Percentiles rank a stretch among this genome's conserved stretches.
Evolutionary conservation across 2,797 vertebrate species (phyloP).

Genomic region (Diplodus sargus): DNA sequence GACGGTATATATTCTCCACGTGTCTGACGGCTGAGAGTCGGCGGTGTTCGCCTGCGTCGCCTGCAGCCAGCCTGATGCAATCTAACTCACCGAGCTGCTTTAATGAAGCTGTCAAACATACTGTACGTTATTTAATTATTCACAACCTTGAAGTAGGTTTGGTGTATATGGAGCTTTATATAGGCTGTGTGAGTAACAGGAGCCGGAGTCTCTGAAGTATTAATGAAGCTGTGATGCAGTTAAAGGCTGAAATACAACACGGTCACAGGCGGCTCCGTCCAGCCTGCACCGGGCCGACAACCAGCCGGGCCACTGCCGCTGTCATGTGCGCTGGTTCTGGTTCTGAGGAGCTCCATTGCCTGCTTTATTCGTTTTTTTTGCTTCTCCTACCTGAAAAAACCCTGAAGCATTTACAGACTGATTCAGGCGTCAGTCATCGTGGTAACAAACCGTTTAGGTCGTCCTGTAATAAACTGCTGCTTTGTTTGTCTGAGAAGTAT

Average conservation of each 20-base stretch:
- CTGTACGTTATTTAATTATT: conserved; percentile 48
- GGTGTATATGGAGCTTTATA: conserved; percentile 7
- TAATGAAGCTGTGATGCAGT: conserved; percentile 35
- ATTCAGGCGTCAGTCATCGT: no score
- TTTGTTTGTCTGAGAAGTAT: no score
- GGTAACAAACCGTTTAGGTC: no score
- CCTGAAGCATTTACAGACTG: no score
- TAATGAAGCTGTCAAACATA: conserved; percentile 58
- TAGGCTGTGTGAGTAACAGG: conserved; percentile 2
- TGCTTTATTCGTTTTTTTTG: no score
- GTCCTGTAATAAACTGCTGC: no score
- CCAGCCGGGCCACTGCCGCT: no score
- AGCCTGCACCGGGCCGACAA: background rate
- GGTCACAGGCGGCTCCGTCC: background rate
- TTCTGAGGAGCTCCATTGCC: no score
- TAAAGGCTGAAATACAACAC: conserved; percentile 1
- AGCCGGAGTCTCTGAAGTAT: conserved; percentile 19
- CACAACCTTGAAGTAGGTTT: conserved; percentile 14
- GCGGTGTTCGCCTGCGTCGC: background rate
- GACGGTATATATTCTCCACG: background rate
- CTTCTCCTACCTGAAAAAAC: no score
- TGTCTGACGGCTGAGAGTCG: background rate
- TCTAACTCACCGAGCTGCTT: conserved; percentile 26
- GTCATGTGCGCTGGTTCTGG: no score
- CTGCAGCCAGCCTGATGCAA: conserved; percentile 31